Evolutionary conservation across 1,140 invertebrate species (phyloP), one percentile per base, ranked within the genome.

Genomic region (Aphaenogaster ashmeadi): DNA sequence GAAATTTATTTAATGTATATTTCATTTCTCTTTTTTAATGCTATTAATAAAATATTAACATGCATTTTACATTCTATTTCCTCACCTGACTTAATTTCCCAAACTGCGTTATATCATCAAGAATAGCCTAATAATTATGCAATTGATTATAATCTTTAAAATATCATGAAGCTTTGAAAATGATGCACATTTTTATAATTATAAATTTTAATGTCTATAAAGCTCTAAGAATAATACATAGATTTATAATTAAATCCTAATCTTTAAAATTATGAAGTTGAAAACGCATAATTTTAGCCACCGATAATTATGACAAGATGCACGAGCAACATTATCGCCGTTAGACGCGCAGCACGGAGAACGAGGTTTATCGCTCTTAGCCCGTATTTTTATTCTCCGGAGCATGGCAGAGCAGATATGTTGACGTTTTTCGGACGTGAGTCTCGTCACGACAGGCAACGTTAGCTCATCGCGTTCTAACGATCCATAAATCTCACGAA

Each of bases 311-410:
- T n/a, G 21, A 66, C 7, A 15, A 52, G 54, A 74, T 27, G 36
- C 47, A 13, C 21, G 41, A 60, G 27, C 2, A 8, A 18, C 21
- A 84, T 84, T 84, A 74, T 83, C 86, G 27, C 21, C 79, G 15
- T 47, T 90, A 87, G 77, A 77, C 62, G 36, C 36, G 36, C 54
- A 56, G 15, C 13, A 66, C 58, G 13, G 11, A 44, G 18, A 52
- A 64, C 62, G 33, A 52, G 52, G 52, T 75, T 89, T 90, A 90
- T 90, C 89, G 9, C 54, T 66, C 33, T n/a, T 75, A 50, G 38
- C 27, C 52, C 13, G 56, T 52, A 58, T 60, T 78, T 85, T 89
- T 89, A 67, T 79, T 69, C 18, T 64, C 18, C 13, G 52, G 3
- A 9, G 4, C 41, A 62, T 77, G 47, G 75, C 71, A 47, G 47